A percentile compares a stretch with the other conserved stretches of the same genome.
Evolutionary conservation across 2,797 vertebrate species (phyloP).

Genomic region (Kryptolebias ocellatus): DNA sequence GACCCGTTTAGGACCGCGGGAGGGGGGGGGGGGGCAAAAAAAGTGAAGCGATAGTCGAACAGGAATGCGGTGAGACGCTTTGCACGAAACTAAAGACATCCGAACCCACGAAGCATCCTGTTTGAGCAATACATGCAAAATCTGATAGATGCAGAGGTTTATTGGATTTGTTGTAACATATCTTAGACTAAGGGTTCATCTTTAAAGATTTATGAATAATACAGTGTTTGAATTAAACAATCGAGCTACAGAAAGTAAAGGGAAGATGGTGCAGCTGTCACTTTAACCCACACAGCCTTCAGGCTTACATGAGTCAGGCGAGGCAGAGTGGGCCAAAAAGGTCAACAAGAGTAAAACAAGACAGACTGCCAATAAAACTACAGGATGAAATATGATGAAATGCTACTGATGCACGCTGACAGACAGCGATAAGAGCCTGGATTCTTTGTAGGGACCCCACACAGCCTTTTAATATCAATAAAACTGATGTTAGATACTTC

Average conservation of each 20-base stretch:
- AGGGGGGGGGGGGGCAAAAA: background rate
- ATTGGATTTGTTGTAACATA: background rate
- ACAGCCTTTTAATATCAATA: constrained; percentile 5
- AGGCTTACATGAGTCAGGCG: background rate
- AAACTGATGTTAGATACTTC: constrained; percentile 1
- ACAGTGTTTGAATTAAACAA: constrained; percentile 4
- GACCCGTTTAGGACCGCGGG: background rate
- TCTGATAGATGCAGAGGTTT: background rate
- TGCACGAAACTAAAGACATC: background rate
- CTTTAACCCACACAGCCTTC: constrained; percentile 2
- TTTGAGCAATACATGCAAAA: constrained; percentile 1
- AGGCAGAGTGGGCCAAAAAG: background rate
- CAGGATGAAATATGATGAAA: constrained; percentile 5
- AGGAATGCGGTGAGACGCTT: background rate
- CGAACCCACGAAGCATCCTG: background rate
- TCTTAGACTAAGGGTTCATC: background rate
- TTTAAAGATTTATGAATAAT: constrained; percentile 3
- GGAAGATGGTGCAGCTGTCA: background rate
- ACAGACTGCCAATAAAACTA: constrained; percentile 4
- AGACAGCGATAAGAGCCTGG: background rate
- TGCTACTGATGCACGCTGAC: constrained; percentile 2
- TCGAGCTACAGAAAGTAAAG: background rate
- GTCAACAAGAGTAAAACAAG: constrained; percentile 7
- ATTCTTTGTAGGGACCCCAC: constrained; percentile 21
- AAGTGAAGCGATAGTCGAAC: background rate